Conservation (phyloP, 2,113 vertebrate species). For the Onychorhynchus coronatus region DNA sequence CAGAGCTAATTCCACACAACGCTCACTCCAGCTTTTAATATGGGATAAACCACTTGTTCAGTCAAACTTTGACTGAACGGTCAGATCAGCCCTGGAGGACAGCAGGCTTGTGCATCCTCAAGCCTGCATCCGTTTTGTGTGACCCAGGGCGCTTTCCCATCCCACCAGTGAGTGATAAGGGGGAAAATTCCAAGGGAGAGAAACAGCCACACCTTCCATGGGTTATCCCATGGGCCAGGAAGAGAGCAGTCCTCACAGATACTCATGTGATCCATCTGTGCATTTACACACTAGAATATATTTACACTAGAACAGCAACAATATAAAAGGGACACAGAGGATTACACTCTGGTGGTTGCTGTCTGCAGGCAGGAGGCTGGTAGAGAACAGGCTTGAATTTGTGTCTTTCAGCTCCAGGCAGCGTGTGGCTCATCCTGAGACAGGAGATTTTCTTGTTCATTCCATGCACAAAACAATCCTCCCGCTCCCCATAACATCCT, state of each 20-base stretch:
- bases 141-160: neutral
- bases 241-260: neutral
- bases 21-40: neutral
- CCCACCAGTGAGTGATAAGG: neutral
- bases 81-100: neutral
- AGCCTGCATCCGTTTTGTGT: accelerated
- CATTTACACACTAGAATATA: neutral
- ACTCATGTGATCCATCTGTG: accelerated
- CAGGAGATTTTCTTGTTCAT: conserved; percentile 20
- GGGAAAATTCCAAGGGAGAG: neutral
- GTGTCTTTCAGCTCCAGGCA: neutral
- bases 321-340: neutral
- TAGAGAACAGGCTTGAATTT: neutral
- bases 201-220: neutral
- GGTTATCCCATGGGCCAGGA: neutral
- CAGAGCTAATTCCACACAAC: conserved; percentile 20
- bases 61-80: neutral
- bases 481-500: accelerated
- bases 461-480: neutral
- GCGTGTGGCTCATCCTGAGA: neutral
- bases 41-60: neutral
- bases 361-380: neutral
- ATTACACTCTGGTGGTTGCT: neutral
- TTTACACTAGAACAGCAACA: neutral
- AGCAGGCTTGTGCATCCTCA: neutral